phyloP scores from a whole-genome alignment of 2,888 invertebrate species.

The Ophion slaviceki region DNA sequence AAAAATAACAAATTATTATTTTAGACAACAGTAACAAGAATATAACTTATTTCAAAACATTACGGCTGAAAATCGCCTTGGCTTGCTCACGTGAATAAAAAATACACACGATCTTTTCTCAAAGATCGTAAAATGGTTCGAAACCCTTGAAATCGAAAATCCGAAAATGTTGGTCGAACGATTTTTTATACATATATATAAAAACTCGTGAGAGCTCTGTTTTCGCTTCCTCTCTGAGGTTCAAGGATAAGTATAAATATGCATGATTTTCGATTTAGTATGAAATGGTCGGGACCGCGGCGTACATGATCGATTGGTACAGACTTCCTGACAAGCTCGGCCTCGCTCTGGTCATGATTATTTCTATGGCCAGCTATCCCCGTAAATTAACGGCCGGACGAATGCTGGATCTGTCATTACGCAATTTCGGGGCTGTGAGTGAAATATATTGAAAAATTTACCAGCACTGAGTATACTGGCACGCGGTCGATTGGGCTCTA shows the following conservation, averaged over 20 bases:
- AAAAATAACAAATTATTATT: too few species aligned
- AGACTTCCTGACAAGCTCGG: conserved; percentile 71
- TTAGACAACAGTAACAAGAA: too few species aligned
- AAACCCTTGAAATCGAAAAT: neutral
- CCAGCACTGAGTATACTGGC: too few species aligned
- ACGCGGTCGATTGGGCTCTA: too few species aligned
- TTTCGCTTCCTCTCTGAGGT: too few species aligned
- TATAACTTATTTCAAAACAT: too few species aligned
- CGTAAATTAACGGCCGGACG: conserved; percentile 77
- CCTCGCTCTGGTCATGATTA: conserved; percentile 70
- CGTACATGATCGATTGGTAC: conserved; percentile 77
- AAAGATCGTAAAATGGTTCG: neutral
- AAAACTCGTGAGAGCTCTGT: too few species aligned
- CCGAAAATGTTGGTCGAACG: too few species aligned
- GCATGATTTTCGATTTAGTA: neutral
- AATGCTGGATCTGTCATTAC: conserved; percentile 73
- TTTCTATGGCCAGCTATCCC: conserved; percentile 71
- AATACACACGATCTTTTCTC: neutral
- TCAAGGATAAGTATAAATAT: neutral
- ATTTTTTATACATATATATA: too few species aligned
- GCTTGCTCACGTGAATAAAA: too few species aligned
- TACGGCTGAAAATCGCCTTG: too few species aligned
- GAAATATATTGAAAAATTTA: conserved; percentile 2
- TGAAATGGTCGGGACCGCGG: conserved; percentile 66
- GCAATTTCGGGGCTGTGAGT: conserved; percentile 75